Base-by-base conservation (phyloP, 2,113 vertebrate species). In the Plestiodon gilberti region DNA sequence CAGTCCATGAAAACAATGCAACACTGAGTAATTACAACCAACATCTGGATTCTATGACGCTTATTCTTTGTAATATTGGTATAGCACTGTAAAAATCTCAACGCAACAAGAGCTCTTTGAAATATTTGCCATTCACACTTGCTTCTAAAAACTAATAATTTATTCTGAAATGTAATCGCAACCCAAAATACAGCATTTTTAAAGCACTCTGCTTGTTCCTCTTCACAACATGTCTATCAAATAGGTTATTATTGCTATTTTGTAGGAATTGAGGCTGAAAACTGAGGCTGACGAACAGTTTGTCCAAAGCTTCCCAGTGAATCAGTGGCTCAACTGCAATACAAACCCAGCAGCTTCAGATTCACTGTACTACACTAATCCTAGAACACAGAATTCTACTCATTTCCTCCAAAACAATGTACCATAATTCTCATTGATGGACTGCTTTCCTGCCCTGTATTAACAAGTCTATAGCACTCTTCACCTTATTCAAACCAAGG, bases 31-130 rank as follows among this genome's bases (percentile, higher is more conserved):
- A 74, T 40, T 83, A 43, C 38, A 74, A 74, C 33, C 6, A 74
- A 30, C 57, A 83, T 74, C 55, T 62, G 82, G 69, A 75, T 61
- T 61, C 57, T 62, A 33, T 62, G 11, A 74, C 43, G 23, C 9
- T n/a, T 74, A 61, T 73, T 71, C 52, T 74, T 43, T 80, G 25
- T 74, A 61, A 52, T 22, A 76, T 43, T 52, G 48, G 43, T 22
- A 73, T 22, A 40, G 35, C 35, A 73, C 1, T 40, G 20, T 20
- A 40, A 57, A 40, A 71, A 83, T 8, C 55, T 28, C 52, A 83
- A 43, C 55, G 30, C 90, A 94, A 82, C 81, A 89, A 87, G 30
- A 71, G 48, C 52, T 71, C 33, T 69, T 82, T 82, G 64, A 69
- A 82, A 35, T 25, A 82, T 25, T 35, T 55, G 14, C 80, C 43